Base-by-base conservation (phyloP, 2,888 invertebrate genomes). In the Fissipunctia ypsillon region DNA sequence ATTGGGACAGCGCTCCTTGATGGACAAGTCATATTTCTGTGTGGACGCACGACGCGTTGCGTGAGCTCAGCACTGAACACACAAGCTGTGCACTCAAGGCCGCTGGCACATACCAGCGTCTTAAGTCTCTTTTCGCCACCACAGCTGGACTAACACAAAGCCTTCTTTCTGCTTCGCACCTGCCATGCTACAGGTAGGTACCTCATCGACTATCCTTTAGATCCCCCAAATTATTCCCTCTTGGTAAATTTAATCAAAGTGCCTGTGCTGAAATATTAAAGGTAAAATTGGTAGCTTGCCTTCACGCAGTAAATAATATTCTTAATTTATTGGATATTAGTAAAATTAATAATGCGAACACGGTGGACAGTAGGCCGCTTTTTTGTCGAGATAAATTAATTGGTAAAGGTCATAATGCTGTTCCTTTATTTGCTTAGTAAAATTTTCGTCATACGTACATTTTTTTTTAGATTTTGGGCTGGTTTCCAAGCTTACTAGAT, bases 191-290 rank as follows among this genome's bases (percentile, higher is more conserved):
- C 16, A 60, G n/a, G 25, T 22, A 14, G n/a, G 52, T 56, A n/a
- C 54, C 25, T 19, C 60, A 45, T 65, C 67, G 54, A 52, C 78
- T 45, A 79, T 56, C 83, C 72, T 70, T 61, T 78, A 82, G 54
- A 67, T 73, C 61, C 50, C 38, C 56, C 3, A 80, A 74, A 80
- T 74, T 66, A 80, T 67, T 69, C 59, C 64, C 19, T 63, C 57
- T 45, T 66, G 74, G 63, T 61, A 80, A 83, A 81, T 83, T 81
- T 81, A 83, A 83, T 81, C 80, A 80, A 67, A 80, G 54, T 63
- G 66, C 80, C 79, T 31, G 68, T 38, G 68, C 57, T 83, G 61
- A 73, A 83, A 83, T 81, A 81, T 81, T 73, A 69, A 63, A 83
- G 80, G 80, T 56, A n/a, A 80, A 80, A 80, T 81, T 59, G 66